Conservation (phyloP, 2,113 vertebrate species). For the Sinocyclocheilus rhinocerous region DNA sequence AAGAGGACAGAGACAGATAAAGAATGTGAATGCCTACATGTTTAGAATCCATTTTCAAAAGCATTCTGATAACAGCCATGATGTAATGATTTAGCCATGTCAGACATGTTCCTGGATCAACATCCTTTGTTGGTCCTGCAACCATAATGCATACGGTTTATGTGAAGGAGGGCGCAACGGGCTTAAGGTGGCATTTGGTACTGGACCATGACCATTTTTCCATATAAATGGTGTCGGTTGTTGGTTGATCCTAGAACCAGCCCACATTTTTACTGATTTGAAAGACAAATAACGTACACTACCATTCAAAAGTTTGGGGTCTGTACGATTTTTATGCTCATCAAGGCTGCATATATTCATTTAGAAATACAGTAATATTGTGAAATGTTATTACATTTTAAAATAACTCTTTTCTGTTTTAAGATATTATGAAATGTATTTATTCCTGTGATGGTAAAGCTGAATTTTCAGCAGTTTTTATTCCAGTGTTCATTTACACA, state of each 20-base stretch:
- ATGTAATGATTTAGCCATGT: conserved; percentile 32
- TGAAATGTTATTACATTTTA: not conserved
- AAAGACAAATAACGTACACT: not conserved
- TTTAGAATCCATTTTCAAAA: not conserved
- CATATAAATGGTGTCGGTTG: not conserved
- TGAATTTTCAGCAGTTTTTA: not conserved
- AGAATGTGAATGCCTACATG: conserved; percentile 47
- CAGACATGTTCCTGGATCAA: not conserved
- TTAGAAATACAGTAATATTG: not conserved
- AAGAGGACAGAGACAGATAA: conserved; percentile 41
- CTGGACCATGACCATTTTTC: not conserved
- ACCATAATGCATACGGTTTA: not conserved
- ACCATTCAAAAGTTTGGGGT: not conserved
- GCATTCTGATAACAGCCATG: not conserved
- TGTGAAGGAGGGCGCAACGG: not conserved
- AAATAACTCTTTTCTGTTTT: too few relatives aligned
- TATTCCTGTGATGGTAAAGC: not conserved
- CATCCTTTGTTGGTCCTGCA: not conserved
- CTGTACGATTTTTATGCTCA: not conserved
- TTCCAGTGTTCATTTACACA: too few relatives aligned
- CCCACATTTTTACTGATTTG: not conserved
- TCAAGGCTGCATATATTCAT: not conserved
- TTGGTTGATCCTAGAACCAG: not conserved
- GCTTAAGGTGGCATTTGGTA: not conserved
- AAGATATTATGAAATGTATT: too few relatives aligned